phyloP scores from a whole-genome alignment of 2,113 vertebrate genomes.

The Ptychochromis oligacanthus region DNA sequence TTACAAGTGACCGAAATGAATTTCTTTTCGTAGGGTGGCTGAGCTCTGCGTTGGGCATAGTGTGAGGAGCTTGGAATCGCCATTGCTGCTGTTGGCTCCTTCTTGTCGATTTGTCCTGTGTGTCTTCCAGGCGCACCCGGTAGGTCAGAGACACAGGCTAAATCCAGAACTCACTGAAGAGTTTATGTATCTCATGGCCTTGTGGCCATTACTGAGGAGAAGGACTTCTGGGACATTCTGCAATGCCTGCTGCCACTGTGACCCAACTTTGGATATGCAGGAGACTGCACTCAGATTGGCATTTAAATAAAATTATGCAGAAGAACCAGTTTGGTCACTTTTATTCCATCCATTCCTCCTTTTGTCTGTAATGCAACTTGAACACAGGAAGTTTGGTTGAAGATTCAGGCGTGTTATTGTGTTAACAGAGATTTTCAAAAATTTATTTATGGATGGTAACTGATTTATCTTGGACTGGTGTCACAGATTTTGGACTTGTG shows the following conservation, averaged over 20 bases:
- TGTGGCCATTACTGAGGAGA: not conserved
- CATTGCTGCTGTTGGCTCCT: not conserved
- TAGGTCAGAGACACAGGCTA: not conserved
- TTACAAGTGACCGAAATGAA: rapidly evolving
- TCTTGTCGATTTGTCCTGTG: not conserved
- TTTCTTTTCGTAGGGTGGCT: not conserved
- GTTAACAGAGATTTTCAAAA: not conserved
- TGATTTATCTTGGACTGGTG: not conserved
- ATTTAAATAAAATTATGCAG: not conserved
- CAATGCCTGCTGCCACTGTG: not conserved
- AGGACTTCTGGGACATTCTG: too few relatives aligned
- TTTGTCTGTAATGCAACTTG: not conserved
- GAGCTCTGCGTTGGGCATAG: not conserved
- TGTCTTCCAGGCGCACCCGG: not conserved
- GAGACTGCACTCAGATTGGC: not conserved
- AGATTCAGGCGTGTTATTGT: not conserved
- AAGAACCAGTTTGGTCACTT: not conserved
- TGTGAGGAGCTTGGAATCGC: not conserved
- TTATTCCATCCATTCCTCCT: not conserved
- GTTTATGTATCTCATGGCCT: not conserved
- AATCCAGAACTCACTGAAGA: not conserved
- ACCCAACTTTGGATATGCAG: not conserved
- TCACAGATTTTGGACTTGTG: not conserved
- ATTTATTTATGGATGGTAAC: rapidly evolving
- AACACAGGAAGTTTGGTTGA: not conserved